phyloP scores from a whole-genome alignment of 2,888 invertebrate genomes.

The Drosophila rubida region DNA sequence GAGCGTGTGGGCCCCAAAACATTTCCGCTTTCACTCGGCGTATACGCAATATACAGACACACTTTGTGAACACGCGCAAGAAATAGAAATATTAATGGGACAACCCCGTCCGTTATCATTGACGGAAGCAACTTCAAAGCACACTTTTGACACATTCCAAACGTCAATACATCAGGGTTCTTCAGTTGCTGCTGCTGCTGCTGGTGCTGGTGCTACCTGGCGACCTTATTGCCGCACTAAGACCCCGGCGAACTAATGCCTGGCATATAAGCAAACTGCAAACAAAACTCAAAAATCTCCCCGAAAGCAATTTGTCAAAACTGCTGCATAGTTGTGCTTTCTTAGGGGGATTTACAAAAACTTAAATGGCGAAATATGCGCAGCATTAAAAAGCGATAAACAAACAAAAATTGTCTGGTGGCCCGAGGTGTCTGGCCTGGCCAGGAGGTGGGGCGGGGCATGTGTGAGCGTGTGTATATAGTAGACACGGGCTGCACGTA shows the following conservation, averaged over 20 bases:
- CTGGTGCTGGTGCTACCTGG: background rate
- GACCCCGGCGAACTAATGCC: background rate
- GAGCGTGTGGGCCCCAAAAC: constrained; percentile 27
- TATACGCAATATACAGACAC: constrained; percentile 36
- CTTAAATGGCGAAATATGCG: constrained; percentile 47
- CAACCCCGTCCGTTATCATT: constrained; percentile 35
- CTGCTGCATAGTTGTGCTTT: constrained; percentile 20
- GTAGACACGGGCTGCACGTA: constrained; percentile 53
- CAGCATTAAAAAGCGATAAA: constrained; percentile 70
- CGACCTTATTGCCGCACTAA: constrained; percentile 10
- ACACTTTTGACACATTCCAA: constrained; percentile 36
- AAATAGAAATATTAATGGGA: constrained; percentile 15
- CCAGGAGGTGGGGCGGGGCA: background rate
- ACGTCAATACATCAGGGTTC: constrained; percentile 18
- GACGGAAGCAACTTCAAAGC: constrained; percentile 44
- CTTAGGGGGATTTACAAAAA: constrained; percentile 30
- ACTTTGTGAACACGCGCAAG: constrained; percentile 4
- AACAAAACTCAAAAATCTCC: constrained; percentile 18
- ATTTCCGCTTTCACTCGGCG: constrained; percentile 47
- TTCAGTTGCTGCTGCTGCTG: background rate
- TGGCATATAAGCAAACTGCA: background rate
- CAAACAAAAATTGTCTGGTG: constrained; percentile 43
- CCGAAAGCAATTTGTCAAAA: constrained; percentile 43
- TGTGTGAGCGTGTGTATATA: background rate
- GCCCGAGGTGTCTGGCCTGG: too few species aligned